Conservation (phyloP, 2,888 invertebrate species). For the Eristalinus sepulchralis region DNA sequence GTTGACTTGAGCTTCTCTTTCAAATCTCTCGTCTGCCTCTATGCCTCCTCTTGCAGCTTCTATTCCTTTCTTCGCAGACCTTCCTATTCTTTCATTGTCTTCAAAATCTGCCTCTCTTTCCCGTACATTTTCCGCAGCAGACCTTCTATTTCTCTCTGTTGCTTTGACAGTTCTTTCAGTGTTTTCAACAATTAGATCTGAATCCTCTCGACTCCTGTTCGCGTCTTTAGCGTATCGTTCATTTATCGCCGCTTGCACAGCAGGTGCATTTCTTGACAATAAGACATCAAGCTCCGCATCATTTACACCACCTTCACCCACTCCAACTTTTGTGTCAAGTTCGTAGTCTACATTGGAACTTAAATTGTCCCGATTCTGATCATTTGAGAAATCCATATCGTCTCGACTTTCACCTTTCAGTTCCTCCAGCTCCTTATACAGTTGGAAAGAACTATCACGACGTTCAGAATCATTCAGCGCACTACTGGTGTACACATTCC, state of each 20-base stretch:
- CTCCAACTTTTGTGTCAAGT: neutral
- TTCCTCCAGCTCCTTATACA: neutral
- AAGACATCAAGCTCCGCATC: neutral
- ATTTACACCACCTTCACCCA: neutral
- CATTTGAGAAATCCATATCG: neutral
- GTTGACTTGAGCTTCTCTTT: no score
- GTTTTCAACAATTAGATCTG: neutral
- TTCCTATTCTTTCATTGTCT: no score
- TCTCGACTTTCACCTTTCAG: neutral
- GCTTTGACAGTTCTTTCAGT: neutral
- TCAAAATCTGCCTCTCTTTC: no score
- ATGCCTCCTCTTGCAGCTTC: no score
- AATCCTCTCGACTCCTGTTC: neutral
- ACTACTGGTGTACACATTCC: conserved; percentile 51
- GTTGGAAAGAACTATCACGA: neutral
- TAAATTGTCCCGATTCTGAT: neutral
- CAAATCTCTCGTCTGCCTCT: no score
- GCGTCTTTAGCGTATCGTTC: neutral
- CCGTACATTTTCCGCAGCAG: no score
- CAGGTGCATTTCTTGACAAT: neutral
- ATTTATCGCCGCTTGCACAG: neutral
- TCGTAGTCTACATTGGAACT: neutral
- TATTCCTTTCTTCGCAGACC: neutral
- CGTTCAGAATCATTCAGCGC: neutral
- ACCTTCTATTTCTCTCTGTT: no score